These are phyloP conservation scores for Carpatolechia fugitivella DNA, from an alignment of 2,888 invertebrate genomes.

Conservation along the genomic window DNA sequence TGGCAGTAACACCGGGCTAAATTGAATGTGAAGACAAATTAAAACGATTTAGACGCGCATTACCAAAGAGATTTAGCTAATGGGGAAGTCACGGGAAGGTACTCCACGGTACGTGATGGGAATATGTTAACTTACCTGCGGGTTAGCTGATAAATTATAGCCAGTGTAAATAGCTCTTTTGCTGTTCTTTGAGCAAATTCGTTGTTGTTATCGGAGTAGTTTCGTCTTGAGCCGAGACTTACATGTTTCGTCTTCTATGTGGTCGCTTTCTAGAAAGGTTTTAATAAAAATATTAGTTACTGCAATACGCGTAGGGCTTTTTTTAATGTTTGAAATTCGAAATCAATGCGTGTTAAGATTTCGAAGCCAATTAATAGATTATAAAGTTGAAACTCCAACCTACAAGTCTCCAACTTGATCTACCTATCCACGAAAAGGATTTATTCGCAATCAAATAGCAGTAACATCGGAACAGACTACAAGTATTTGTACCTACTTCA, in stretches of 20 bases:
- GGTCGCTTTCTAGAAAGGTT: too few species aligned
- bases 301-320: too few species aligned
- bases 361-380: too few species aligned
- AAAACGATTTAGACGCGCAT: constrained; percentile 34
- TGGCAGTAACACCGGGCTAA: constrained; percentile 10
- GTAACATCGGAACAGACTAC: too few species aligned
- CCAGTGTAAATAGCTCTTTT: not conserved
- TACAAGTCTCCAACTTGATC: too few species aligned
- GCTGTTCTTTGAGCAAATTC: not conserved
- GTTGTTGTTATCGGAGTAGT: too few species aligned
- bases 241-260: too few species aligned
- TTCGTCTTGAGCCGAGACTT: not conserved
- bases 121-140: constrained; percentile 31
- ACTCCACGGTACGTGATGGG: constrained; percentile 32
- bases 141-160: not conserved
- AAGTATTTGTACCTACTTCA: not conserved
- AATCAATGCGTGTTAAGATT: not conserved
- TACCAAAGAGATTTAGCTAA: constrained; percentile 4
- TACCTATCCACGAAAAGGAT: too few species aligned
- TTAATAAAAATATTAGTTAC: too few species aligned
- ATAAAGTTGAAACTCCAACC: too few species aligned
- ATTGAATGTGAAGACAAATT: constrained; percentile 40
- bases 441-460: too few species aligned
- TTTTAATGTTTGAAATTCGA: not conserved
- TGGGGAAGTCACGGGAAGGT: constrained; percentile 29